A percentile compares a stretch with the other conserved stretches of the same genome.
Evolutionary conservation across 2,113 vertebrate genomes (phyloP).

Genomic region (Dromas ardeola): DNA sequence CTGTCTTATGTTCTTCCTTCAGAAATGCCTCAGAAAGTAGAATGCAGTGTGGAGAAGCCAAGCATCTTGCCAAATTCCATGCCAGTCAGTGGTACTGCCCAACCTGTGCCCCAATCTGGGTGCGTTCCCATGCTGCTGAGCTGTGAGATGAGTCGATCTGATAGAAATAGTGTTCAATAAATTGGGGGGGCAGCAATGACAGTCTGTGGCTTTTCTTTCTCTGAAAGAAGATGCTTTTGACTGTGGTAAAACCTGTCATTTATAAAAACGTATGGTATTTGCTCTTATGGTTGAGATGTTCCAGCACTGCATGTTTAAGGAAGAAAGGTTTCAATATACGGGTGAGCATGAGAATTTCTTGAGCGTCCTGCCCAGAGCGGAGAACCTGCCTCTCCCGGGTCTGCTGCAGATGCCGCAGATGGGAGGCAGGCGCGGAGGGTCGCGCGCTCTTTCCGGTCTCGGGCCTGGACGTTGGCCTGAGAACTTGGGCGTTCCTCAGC

Average conservation of each 20-base stretch:
- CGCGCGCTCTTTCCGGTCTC: not conserved
- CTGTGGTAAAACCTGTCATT: not conserved
- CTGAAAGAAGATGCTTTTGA: not conserved
- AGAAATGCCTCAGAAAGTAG: not conserved
- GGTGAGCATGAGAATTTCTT: not conserved
- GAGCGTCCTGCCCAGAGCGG: not conserved
- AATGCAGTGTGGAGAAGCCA: not conserved
- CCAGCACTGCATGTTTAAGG: not conserved
- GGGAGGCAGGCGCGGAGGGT: not conserved
- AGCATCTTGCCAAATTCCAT: not conserved
- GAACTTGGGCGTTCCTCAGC: not conserved
- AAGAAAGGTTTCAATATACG: not conserved
- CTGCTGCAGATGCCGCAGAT: not conserved
- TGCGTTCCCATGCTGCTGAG: rapidly evolving
- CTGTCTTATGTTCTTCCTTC: not conserved
- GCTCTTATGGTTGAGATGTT: not conserved
- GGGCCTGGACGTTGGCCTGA: not conserved
- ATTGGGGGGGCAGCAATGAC: not conserved
- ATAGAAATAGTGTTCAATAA: not conserved
- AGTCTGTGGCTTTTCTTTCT: not conserved
- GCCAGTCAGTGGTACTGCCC: not conserved
- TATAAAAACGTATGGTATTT: not conserved
- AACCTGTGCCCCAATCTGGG: not conserved
- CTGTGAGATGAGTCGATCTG: not conserved
- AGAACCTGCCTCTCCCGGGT: rapidly evolving